Evolutionary conservation across 2,113 vertebrate genomes (phyloP).

Genomic region (Tragulus kanchil): DNA sequence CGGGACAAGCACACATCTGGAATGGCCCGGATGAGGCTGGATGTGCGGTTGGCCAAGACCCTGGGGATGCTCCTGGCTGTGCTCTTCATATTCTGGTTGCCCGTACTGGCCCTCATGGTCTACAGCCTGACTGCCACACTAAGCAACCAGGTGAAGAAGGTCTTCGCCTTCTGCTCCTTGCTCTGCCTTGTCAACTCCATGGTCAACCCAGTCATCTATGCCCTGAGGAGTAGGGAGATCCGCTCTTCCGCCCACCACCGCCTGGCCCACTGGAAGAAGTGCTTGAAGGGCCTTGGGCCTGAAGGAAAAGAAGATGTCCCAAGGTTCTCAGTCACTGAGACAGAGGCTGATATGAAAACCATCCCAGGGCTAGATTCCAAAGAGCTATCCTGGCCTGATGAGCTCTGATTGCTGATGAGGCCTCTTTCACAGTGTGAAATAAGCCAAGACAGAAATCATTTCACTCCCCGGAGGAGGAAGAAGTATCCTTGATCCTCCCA

Average conservation of each 20-base stretch:
- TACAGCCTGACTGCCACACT: slow-evolving; percentile 88
- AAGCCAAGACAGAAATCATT: not conserved
- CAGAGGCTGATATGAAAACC: slow-evolving; percentile 67
- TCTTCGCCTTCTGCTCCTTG: slow-evolving; percentile 95
- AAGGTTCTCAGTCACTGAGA: slow-evolving; percentile 79
- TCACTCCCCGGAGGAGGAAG: not conserved
- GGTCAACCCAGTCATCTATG: slow-evolving; percentile 95
- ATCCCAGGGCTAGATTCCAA: not conserved
- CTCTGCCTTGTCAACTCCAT: slow-evolving; percentile 95
- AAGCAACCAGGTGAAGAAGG: slow-evolving; percentile 85
- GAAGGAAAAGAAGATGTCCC: slow-evolving; percentile 80
- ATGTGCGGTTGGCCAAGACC: slow-evolving; percentile 94
- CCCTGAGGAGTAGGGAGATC: slow-evolving; percentile 92
- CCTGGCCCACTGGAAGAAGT: slow-evolving; percentile 70
- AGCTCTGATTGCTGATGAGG: not conserved
- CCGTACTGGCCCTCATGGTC: slow-evolving; percentile 91
- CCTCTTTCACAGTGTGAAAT: not conserved
- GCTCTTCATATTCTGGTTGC: slow-evolving; percentile 93
- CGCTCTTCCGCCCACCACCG: slow-evolving; percentile 79
- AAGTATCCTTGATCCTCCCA: not conserved
- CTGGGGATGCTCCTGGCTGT: slow-evolving; percentile 92
- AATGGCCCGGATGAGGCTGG: slow-evolving; percentile 91
- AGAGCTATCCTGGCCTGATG: not conserved
- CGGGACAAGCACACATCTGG: slow-evolving; percentile 78
- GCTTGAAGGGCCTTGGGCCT: not conserved